Base-by-base conservation (phyloP, 2,797 vertebrate genomes). In the Amphiprion clarkii region DNA sequence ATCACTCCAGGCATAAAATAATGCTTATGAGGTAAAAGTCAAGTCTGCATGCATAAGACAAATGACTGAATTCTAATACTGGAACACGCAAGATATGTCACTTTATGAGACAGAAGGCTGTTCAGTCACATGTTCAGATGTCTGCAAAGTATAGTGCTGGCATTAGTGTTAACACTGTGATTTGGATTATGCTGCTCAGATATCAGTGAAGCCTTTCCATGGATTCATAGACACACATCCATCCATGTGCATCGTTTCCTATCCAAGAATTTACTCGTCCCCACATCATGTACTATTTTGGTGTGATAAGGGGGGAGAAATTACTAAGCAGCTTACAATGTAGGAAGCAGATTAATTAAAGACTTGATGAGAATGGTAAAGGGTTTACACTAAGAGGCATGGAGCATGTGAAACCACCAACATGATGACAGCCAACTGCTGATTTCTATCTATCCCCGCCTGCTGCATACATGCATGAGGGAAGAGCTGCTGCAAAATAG, bases 261-360 rank as follows among this genome's bases (percentile, higher is more conserved):
- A 29, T 83, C 69, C 77, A 60, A 57, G 65, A 81, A 42, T 83
- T 71, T 76, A 60, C 33, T 62, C 81, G 10, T 83, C 75, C 73
- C 69, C 59, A 46, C 80, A 82, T 85, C 82, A 65, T 83, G 82
- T 78, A 84, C 88, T 89, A 90, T 91, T 92, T 92, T 82, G 71
- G 75, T 84, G 74, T 2, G 87, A 93, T 92, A 91, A 92, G 84
- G 88, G 36, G 29, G 77, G 64, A 82, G 80, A 84, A 89, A 89
- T 92, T 81, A 78, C 82, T 91, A 91, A 94, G 87, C 60, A 51
- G 90, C 90, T 92, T 91, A 91, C 66, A 86, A 91, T 62, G 83
- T 90, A 87, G 83, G 85, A 90, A 90, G 87, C 78, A 92, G 92
- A 94, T 93, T 93, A 92, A 94, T 94, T 92, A 92, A 90, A 93